These are phyloP conservation scores for Ctenoplectra terminalis DNA, from an alignment of 1,140 invertebrate species.

Conservation along the genomic window DNA sequence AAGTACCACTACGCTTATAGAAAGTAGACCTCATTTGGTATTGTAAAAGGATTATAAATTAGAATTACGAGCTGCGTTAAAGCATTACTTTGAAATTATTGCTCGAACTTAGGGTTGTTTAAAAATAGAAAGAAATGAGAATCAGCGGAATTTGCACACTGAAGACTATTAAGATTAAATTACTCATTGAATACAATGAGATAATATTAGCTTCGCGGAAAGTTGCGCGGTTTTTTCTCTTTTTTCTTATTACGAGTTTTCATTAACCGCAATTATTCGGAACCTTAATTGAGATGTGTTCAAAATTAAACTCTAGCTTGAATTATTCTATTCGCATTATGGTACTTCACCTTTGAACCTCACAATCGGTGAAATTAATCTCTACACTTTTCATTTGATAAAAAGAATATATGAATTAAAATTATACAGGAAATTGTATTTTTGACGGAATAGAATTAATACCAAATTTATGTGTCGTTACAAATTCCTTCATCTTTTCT, in stretches of 20 bases:
- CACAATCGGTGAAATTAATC: neutral
- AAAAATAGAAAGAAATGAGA: conserved; percentile 12
- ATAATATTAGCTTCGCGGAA: neutral
- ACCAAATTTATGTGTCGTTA: no score
- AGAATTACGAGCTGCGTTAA: neutral
- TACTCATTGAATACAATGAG: conserved; percentile 19
- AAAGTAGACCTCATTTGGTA: neutral
- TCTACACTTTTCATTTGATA: neutral
- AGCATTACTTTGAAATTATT: neutral
- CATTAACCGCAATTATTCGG: neutral
- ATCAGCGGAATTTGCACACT: conserved; percentile 22
- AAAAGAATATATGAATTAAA: no score
- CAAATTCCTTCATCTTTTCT: no score
- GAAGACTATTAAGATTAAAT: conserved; percentile 19
- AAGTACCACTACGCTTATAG: neutral
- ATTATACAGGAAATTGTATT: no score
- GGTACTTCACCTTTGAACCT: no score
- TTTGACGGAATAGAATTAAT: no score
- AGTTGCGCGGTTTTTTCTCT: neutral
- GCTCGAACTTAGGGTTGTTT: neutral
- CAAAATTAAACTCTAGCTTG: neutral
- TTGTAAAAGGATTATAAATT: neutral
- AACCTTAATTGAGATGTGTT: neutral
- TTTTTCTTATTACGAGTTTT: neutral
- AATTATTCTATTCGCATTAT: neutral